These are phyloP conservation scores for Pyrrhosoma nymphula DNA, from an alignment of 2,888 invertebrate species.

Conservation along the genomic window DNA sequence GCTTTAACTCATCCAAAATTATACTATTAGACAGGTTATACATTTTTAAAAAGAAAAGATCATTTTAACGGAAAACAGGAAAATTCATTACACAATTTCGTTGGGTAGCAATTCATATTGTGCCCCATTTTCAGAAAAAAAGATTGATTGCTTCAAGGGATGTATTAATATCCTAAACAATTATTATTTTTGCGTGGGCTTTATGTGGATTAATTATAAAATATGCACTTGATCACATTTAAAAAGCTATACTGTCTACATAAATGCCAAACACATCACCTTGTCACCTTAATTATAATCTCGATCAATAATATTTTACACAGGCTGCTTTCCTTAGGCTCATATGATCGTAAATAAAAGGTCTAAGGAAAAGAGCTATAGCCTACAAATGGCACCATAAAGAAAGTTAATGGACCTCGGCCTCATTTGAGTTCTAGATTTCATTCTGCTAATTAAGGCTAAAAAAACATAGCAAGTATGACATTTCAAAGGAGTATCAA, in stretches of 20 bases:
- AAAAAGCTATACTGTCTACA: background rate
- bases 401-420: background rate
- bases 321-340: background rate
- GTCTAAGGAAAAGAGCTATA: background rate
- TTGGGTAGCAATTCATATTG: too few species aligned
- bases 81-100: too few species aligned
- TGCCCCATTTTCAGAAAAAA: too few species aligned
- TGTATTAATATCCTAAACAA: too few species aligned
- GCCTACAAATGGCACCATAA: background rate
- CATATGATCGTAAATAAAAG: background rate
- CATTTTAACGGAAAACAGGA: too few species aligned
- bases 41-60: too few species aligned
- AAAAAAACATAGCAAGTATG: background rate
- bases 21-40: too few species aligned
- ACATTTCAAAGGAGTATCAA: background rate
- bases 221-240: too few species aligned
- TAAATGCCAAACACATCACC: background rate
- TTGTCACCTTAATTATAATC: background rate
- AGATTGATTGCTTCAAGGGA: too few species aligned
- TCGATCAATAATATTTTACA: background rate
- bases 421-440: background rate
- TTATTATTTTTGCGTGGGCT: too few species aligned
- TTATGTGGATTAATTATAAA: too few species aligned
- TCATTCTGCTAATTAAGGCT: background rate
- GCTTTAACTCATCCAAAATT: too few species aligned